Base-by-base conservation (phyloP, 2,797 vertebrate genomes). In the Stomatorhinus walkeri region DNA sequence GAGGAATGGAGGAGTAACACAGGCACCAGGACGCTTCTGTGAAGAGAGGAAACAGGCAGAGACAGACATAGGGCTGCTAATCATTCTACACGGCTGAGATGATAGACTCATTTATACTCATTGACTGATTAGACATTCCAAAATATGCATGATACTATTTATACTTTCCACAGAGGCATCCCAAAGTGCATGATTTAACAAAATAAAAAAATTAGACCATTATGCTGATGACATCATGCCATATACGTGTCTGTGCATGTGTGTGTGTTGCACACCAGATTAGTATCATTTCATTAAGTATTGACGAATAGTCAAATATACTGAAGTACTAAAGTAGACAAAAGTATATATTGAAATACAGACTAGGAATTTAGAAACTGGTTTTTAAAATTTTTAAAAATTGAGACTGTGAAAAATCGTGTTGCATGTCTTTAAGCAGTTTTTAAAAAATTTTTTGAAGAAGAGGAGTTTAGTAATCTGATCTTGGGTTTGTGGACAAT, bases 1-100 rank as follows among this genome's bases (percentile, higher is more conserved):
- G 84, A 89, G 93, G 91, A 92, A 92, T 92, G 54, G 19, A 5
- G 54, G 4, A 6, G 2, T 59, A 59, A 59, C n/a, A 59, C 54
- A 86, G 49, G 24, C 14, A 12, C 14, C 28, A 36, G 6, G 6
- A n/a, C 6, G 1, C 24, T 28, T 52, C 59, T 40, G 32, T 43
- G 36, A 28, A 40, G 43, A n/a, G 52, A 28, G 32, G 3, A 52
- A 48, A 88, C 7, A 49, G 79, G 81, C 43, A 88, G 48, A 56
- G 32, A 84, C 8, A 46, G 76, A 43, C 28, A n/a, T 16, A 85
- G 43, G 0, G 1, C 12, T 84, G 46, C 16, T 84, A 22, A 84
- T 84, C 81, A 22, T 0, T 1, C 46, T 79, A 43, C 40, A 79
- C 7, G 0, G 72, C 72, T 43, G 72, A 43, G 43, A 79, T 40